phyloP scores from a whole-genome alignment of 1,140 invertebrate genomes.

The Drosophila kepulauana region DNA sequence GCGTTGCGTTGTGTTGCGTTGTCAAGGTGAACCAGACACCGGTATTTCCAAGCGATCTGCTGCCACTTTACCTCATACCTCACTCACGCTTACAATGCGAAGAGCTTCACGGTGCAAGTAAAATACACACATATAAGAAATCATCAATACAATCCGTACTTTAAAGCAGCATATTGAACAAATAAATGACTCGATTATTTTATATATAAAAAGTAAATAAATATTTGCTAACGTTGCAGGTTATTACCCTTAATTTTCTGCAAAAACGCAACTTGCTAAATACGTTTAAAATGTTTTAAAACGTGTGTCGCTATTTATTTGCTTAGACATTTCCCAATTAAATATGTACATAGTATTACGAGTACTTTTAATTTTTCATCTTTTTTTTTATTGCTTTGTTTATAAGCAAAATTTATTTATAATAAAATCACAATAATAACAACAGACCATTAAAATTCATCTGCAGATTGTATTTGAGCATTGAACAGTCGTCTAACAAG shows the following conservation, averaged over 20 bases:
- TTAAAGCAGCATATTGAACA: background rate
- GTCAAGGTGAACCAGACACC: conserved; percentile 70
- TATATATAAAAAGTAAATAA: conserved; percentile 13
- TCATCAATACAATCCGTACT: conserved; percentile 5
- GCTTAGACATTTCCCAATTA: background rate
- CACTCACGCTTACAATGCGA: background rate
- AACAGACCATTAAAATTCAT: background rate
- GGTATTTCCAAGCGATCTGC: conserved; percentile 45
- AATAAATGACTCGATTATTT: background rate
- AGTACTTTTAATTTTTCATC: conserved; percentile 2
- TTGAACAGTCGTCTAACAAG: conserved; percentile 2
- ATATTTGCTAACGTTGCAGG: conserved; percentile 30
- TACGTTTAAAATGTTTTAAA: background rate
- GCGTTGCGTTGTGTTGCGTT: conserved; percentile 39
- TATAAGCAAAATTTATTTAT: conserved; percentile 16
- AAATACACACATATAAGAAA: conserved; percentile 6
- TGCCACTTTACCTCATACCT: conserved; percentile 14
- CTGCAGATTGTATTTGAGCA: conserved; percentile 7
- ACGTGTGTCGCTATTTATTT: background rate
- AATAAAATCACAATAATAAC: conserved; percentile 10
- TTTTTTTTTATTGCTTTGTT: conserved; percentile 9
- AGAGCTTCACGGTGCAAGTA: conserved; percentile 3
- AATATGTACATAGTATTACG: background rate
- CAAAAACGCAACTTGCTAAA: conserved; percentile 2
- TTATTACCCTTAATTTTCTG: conserved; percentile 42